These are phyloP conservation scores for Conops quadrifasciatus DNA, from an alignment of 2,888 invertebrate genomes.

Conservation along the genomic window DNA sequence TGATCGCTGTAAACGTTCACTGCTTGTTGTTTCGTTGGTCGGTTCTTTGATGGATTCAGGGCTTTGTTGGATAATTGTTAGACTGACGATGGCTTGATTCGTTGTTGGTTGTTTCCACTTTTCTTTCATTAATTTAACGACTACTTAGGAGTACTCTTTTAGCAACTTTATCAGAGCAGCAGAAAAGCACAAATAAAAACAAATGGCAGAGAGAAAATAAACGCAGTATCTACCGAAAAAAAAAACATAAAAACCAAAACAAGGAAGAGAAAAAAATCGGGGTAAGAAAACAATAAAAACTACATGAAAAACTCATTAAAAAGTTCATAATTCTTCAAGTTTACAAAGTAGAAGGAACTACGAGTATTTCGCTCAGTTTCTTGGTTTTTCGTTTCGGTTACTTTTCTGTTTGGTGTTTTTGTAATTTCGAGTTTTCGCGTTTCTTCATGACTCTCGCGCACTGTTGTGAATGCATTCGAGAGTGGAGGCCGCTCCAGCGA, in stretches of 20 bases:
- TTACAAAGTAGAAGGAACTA: slow-evolving; percentile 29
- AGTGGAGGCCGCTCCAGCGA: no score
- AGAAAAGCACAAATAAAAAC: no score
- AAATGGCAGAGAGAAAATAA: background rate
- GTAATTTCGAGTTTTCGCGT: background rate
- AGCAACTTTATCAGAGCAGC: background rate
- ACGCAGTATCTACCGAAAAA: no score
- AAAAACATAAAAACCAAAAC: slow-evolving; percentile 3
- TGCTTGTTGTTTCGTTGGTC: no score
- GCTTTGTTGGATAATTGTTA: no score
- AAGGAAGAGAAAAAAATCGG: background rate
- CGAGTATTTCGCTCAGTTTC: slow-evolving; percentile 23
- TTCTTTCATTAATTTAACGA: slow-evolving; percentile 3
- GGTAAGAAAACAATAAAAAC: slow-evolving; percentile 29
- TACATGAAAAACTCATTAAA: slow-evolving; percentile 36
- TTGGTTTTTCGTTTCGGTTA: background rate
- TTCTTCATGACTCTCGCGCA: no score
- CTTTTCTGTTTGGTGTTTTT: background rate
- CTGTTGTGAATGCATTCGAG: no score
- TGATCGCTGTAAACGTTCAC: no score
- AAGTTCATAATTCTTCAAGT: slow-evolving; percentile 25
- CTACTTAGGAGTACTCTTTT: background rate
- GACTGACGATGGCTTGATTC: no score
- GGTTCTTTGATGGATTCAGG: no score
- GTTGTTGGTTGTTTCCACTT: background rate